Percentiles rank a stretch among this genome's conserved stretches.
Conservation (phyloP, 2,888 invertebrate species). For the Hemithea aestivaria region DNA sequence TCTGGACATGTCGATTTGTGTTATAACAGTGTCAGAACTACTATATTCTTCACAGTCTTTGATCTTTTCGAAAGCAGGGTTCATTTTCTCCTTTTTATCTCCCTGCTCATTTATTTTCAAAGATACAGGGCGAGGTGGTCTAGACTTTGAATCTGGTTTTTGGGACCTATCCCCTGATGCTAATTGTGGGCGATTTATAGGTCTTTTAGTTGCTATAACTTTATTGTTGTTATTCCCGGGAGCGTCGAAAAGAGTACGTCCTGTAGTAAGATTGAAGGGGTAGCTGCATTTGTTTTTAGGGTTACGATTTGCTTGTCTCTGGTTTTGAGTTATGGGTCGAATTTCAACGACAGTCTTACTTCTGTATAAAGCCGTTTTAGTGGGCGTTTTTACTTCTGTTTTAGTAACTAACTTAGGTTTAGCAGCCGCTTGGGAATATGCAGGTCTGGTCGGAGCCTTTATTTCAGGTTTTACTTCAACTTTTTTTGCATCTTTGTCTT, state of each 20-base stretch:
- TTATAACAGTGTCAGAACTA: conserved; percentile 78
- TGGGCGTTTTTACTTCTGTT: conserved; percentile 54
- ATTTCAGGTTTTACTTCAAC: conserved; percentile 42
- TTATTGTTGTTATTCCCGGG: conserved; percentile 39
- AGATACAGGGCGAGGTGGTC: conserved; percentile 49
- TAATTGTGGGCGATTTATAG: conserved; percentile 44
- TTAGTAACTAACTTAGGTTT: conserved; percentile 64
- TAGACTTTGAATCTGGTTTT: conserved; percentile 53
- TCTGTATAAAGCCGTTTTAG: conserved; percentile 46
- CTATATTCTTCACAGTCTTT: conserved; percentile 69
- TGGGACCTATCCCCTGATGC: conserved; percentile 56
- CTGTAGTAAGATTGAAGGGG: conserved; percentile 73
- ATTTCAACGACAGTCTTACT: conserved; percentile 73
- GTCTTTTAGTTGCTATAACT: conserved; percentile 37
- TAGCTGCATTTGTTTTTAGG: conserved; percentile 69
- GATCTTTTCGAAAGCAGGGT: conserved; percentile 45
- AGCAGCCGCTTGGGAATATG: conserved; percentile 75
- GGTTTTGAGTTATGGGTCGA: conserved; percentile 46
- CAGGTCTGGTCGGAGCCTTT: conserved; percentile 51
- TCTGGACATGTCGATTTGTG: conserved; percentile 63
- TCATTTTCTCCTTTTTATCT: conserved; percentile 46
- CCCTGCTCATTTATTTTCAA: conserved; percentile 59
- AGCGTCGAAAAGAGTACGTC: conserved; percentile 65
- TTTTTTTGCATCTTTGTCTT: conserved; percentile 46
- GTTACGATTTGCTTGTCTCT: conserved; percentile 52